These are phyloP conservation scores for Natator depressus DNA, from an alignment of 2,113 vertebrate genomes.

Conservation along the genomic window DNA sequence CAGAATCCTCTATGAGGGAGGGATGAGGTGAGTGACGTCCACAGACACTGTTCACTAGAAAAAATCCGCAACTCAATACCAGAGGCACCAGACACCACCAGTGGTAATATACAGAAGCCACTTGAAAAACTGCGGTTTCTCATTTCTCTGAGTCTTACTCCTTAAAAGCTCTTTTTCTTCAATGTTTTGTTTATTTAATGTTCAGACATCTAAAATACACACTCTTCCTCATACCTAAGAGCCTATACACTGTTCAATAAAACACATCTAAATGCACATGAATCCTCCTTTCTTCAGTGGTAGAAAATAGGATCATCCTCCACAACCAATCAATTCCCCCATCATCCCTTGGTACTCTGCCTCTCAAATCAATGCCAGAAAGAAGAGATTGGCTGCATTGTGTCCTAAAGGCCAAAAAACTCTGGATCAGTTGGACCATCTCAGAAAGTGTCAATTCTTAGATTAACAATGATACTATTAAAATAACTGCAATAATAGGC, in stretches of 20 bases:
- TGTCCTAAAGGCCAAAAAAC: not conserved
- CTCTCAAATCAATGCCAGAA: not conserved
- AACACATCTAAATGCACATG: not conserved
- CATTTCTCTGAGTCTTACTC: not conserved
- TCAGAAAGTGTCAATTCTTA: not conserved
- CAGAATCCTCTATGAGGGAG: not conserved
- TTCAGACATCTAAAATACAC: not conserved
- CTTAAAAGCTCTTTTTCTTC: not conserved
- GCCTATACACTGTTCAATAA: not conserved
- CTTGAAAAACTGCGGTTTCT: not conserved
- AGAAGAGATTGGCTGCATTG: not conserved
- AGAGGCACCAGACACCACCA: not conserved
- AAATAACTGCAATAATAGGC: not conserved
- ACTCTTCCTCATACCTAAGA: not conserved
- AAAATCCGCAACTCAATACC: not conserved
- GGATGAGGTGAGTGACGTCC: not conserved
- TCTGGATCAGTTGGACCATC: not conserved
- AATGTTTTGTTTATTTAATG: not conserved
- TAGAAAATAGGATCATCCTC: not conserved
- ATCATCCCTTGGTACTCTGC: not conserved
- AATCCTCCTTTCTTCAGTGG: not conserved
- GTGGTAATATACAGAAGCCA: not conserved
- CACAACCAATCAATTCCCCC: not conserved
- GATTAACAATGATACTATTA: not conserved
- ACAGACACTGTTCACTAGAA: not conserved